Base-by-base conservation (phyloP, 2,888 invertebrate species). In the Germaria angustata region DNA sequence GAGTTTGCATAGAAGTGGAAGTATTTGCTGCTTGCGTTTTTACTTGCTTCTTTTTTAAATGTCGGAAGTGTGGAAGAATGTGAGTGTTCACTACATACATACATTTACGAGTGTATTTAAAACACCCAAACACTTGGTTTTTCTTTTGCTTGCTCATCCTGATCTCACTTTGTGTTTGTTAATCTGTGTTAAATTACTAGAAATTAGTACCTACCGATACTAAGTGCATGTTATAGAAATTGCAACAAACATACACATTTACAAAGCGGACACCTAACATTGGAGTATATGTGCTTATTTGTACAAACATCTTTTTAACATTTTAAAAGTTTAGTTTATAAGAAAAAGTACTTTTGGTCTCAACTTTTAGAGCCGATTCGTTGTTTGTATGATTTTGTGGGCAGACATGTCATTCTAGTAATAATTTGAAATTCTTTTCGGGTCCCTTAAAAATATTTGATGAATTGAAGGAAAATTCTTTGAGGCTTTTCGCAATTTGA, bases 131-230 rank as follows among this genome's bases (percentile, higher is more conserved):
- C 20, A 61, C 22, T 61, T 44, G 17, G 46, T 39, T 46, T 22
- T 11, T 44, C n/a, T 51, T 41, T 46, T 69, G 57, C 49, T 46
- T 41, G 66, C 57, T 46, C 32, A 51, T 59, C 57, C 44, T 65
- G 73, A 75, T 69, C 22, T 15, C 69, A 75, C 69, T 73, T 78
- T 78, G 72, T 53, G 73, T 66, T 59, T 63, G 57, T 73, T 78
- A 82, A 82, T 85, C 80, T 82, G 80, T 83, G 84, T 84, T 81
- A 85, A 85, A 85, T 86, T 85, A 85, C 84, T 84, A 83, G 82
- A 84, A 85, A 85, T 86, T 84, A 84, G 84, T 53, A 68, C 72
- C 85, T 53, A 68, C 72, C 80, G 71, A 80, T 46, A 69, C 71
- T 66, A 63, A 82, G 53, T 66, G 85, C 44, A 79, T 81, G 76